Percentiles rank a stretch among this genome's conserved stretches.
phyloP scores from a whole-genome alignment of 2,113 vertebrate genomes.

The Tichodroma muraria region DNA sequence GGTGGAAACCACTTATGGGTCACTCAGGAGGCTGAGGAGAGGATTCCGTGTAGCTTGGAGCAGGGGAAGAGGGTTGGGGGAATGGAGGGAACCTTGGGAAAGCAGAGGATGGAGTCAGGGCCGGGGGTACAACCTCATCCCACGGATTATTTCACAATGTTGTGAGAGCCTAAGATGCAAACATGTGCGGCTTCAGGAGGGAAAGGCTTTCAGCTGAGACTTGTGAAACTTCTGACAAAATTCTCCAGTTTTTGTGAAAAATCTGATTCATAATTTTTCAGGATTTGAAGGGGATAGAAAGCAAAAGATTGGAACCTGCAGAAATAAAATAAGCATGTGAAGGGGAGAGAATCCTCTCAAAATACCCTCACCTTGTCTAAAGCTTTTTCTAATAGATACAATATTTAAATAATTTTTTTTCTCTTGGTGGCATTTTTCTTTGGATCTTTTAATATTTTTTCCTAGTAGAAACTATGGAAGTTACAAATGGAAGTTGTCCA shows the following conservation, averaged over 20 bases:
- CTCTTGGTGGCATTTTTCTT: background rate
- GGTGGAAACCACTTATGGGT: background rate
- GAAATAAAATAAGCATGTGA: background rate
- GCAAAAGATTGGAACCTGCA: background rate
- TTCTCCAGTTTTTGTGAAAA: background rate
- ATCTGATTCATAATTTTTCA: background rate
- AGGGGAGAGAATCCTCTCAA: background rate
- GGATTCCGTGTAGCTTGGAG: background rate
- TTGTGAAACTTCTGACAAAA: background rate
- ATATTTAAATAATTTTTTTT: background rate
- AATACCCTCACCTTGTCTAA: background rate
- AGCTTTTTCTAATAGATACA: background rate
- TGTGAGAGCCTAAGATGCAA: background rate
- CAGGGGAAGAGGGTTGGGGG: background rate
- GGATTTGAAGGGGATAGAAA: background rate
- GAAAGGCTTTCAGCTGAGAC: background rate
- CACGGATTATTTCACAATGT: background rate
- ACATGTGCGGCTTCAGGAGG: background rate
- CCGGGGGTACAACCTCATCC: background rate
- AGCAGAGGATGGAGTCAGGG: background rate
- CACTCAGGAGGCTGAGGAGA: background rate
- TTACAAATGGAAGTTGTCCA: background rate
- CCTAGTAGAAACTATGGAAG: background rate
- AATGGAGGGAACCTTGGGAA: background rate
- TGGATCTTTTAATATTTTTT: background rate